These are phyloP conservation scores for Limnodromus scolopaceus DNA, from an alignment of 2,797 vertebrate species.

Conservation along the genomic window DNA sequence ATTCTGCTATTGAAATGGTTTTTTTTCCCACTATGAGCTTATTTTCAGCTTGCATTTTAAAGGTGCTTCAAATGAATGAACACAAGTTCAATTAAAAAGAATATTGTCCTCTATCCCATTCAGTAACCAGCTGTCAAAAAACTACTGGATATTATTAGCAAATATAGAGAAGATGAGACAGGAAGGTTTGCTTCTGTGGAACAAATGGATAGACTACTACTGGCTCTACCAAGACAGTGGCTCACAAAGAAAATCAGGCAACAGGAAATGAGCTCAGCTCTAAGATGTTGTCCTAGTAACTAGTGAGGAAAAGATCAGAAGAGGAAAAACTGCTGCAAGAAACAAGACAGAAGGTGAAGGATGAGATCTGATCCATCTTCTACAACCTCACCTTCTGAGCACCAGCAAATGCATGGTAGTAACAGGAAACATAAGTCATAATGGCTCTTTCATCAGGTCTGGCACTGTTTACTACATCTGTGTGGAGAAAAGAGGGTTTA, in stretches of 20 bases:
- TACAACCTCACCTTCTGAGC: constrained; percentile 76
- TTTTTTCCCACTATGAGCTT: not conserved
- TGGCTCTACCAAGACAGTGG: constrained; percentile 12
- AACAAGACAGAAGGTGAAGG: constrained; percentile 65
- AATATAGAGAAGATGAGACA: constrained; percentile 17
- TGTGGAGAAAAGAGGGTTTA: constrained; percentile 71
- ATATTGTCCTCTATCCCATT: not conserved
- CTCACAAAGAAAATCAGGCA: constrained; percentile 42
- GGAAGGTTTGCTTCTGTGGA: constrained; percentile 38
- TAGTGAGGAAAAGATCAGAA: not conserved
- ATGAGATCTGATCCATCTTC: constrained; percentile 43
- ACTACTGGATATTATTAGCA: constrained; percentile 44
- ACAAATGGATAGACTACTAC: constrained; percentile 15
- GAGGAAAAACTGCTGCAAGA: constrained; percentile 18
- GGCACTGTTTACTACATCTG: constrained; percentile 74
- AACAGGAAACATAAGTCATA: constrained; percentile 79
- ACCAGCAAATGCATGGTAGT: constrained; percentile 76
- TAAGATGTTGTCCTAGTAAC: not conserved
- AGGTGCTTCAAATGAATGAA: not conserved
- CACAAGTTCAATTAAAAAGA: not conserved
- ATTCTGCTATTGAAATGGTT: not conserved
- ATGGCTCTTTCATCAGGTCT: constrained; percentile 75
- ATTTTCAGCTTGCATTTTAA: not conserved
- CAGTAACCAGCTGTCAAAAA: not conserved
- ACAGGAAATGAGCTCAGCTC: constrained; percentile 38